Base-by-base conservation (phyloP, 2,888 invertebrate species). In the Julus scandinavius region DNA sequence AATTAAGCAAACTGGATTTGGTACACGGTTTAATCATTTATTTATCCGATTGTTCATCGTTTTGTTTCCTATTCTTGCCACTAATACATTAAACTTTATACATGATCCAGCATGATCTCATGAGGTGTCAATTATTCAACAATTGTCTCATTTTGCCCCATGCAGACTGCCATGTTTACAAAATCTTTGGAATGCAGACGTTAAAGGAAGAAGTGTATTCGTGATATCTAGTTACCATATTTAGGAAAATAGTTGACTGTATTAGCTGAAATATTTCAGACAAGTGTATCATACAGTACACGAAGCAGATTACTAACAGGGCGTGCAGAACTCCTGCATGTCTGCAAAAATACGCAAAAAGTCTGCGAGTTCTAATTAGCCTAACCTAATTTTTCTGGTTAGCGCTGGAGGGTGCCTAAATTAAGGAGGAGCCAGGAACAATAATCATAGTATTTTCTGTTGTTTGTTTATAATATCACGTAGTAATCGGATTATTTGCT, bases 381-480 rank as follows among this genome's bases (percentile, higher is more conserved):
- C 72, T 72, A 72, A 72, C 72, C 72, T 72, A 72, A 72, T 72
- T 72, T 72, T 72, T 11, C 72, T 29, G 72, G 72, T 72, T 29
- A 72, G 29, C 72, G 72, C 72, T 72, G 29, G 29, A 29, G 72
- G 72, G 72, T 72, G 72, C 29, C 9, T 9, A 29, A n/a, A 72
- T n/a, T 20, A 29, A 29, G 72, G 72, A 72, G 72, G 72, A 72
- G 17, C 29, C 3, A 72, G 29, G 29, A 29, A n/a, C 72, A 72
- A 72, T 72, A 72, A 72, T 29, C 72, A 72, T 72, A 72, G 29
- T 7, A 63, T 72, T 72, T 72, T 72, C 72, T 72, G 72, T 29
- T 72, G 72, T 72, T 72, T 72, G 72, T 72, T 72, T 72, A 72
- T 72, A 72, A 63, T n/a, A 63, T 63, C 63, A 63, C 63, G 63